Conservation (phyloP, 2,113 vertebrate genomes). For the Struthidea cinerea region DNA sequence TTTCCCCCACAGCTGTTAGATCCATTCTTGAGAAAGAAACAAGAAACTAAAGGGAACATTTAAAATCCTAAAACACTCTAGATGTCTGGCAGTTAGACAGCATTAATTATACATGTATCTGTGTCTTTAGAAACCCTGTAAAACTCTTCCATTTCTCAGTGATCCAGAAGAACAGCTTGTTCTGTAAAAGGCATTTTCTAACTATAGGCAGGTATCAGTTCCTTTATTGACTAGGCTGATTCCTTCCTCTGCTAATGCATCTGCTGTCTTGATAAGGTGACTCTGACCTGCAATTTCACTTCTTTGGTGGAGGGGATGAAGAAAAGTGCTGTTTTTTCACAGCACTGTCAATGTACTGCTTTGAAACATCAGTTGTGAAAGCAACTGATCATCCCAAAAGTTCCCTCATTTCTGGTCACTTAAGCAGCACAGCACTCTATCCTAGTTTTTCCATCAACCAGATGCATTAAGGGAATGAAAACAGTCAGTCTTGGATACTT, state of each 20-base stretch:
- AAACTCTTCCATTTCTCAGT: background rate
- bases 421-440: background rate
- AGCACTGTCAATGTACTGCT: background rate
- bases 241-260: constrained; percentile 6
- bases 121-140: background rate
- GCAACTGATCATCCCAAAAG: background rate
- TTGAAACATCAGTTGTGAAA: background rate
- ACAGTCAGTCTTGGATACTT: background rate
- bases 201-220: constrained; percentile 13
- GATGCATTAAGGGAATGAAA: background rate
- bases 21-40: background rate
- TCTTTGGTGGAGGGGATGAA: background rate
- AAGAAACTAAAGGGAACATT: background rate
- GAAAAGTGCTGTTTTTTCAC: background rate
- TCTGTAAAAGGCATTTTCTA: constrained; percentile 10
- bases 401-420: background rate
- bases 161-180: background rate
- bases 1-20: background rate
- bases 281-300: background rate
- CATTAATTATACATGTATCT: constrained; percentile 25
- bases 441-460: background rate
- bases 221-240: constrained; percentile 13
- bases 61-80: background rate
- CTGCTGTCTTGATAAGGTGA: background rate
- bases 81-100: background rate